Conservation (phyloP, 1,140 invertebrate genomes). For the Pristionchus pacificus region DNA sequence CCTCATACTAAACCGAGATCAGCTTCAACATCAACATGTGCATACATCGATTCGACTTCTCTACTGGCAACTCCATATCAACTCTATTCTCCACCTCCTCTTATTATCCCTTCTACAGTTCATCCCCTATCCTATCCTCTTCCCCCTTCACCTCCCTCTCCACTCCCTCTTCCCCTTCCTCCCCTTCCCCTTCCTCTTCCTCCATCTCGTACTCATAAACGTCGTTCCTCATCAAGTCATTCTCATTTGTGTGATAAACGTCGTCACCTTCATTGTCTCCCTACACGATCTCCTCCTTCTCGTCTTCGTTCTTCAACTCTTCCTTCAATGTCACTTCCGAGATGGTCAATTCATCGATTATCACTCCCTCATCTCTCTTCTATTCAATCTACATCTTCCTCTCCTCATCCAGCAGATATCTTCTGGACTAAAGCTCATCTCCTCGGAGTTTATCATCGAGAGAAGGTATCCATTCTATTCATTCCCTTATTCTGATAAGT, state of each 20-base stretch:
- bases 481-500: neutral
- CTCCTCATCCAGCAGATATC: neutral
- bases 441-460: neutral
- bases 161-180: too few relatives aligned
- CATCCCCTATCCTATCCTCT: slow-evolving; percentile 1
- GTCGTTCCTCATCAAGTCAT: too few relatives aligned
- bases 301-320: too few relatives aligned
- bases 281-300: too few relatives aligned
- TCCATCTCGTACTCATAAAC: too few relatives aligned
- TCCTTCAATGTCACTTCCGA: too few relatives aligned
- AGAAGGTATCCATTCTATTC: neutral
- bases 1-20: neutral
- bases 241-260: too few relatives aligned
- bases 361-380: too few relatives aligned
- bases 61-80: neutral
- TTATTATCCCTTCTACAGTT: neutral
- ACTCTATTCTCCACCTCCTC: slow-evolving; percentile 1
- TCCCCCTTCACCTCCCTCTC: neutral
- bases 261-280: too few relatives aligned
- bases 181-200: too few relatives aligned
- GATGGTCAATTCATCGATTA: too few relatives aligned
- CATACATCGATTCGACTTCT: neutral
- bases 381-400: too few relatives aligned
- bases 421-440: neutral
- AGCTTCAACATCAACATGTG: neutral